Evolutionary conservation across 2,797 vertebrate species (phyloP), one percentile per base, ranked within the genome.

Genomic region (Sternotherus odoratus): DNA sequence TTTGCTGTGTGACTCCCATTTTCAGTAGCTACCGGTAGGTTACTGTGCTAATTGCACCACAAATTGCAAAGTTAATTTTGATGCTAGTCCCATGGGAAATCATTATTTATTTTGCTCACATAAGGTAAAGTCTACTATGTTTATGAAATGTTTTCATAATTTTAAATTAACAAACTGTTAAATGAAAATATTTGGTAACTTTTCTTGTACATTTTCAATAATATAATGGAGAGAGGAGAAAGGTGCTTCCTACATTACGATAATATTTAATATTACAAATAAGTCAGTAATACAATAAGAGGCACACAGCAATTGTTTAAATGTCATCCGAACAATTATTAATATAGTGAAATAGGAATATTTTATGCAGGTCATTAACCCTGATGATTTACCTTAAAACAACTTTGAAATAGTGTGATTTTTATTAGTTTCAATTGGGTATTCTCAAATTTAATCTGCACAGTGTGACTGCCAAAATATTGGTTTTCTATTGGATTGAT

Each of bases 301-400:
- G 6, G 51, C 60, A 63, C 46, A 94, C 23, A 69, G 69, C 16
- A 26, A 63, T 87, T 83, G 39, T 63, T 87, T 90, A 85, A 92
- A 93, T 85, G 46, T 81, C 17, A 85, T 84, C 30, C 46, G 77
- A 95, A 80, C 66, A 89, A 79, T 28, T 28, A 24, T 85, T 91
- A 89, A 85, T 82, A 83, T 66, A 89, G 90, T 92, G 88, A 92
- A 90, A 83, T 86, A 92, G 86, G 16, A 95, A 95, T 96, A 94
- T 96, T 96, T 96, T 87, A 93, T 93, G 51, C 28, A 91, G 79
- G 85, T 91, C 60, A 83, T 91, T 96, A 95, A 92, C 80, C 92
- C 85, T 91, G 48, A 92, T 95, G 87, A 89, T 93, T 91, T 95
- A 93, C 79, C 79, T 94, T 96, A 94, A 93, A 96, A 94, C 84